phyloP scores from a whole-genome alignment of 2,113 vertebrate species.

The Alectura lathami region DNA sequence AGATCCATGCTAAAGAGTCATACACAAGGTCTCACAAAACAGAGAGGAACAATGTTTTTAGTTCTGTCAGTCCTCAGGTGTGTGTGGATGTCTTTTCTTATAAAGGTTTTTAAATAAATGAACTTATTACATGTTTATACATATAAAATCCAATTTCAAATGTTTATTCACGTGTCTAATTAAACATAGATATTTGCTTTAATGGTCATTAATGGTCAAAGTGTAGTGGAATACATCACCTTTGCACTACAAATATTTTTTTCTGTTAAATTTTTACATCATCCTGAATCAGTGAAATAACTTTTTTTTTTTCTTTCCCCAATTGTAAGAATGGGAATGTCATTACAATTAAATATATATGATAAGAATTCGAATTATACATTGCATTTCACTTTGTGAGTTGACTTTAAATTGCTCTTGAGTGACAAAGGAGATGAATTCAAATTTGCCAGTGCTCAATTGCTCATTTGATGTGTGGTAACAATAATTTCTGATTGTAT shows the following conservation, averaged over 20 bases:
- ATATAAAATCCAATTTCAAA: neutral
- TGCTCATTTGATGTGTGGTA: neutral
- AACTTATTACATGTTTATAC: neutral
- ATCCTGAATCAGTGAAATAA: constrained; percentile 67
- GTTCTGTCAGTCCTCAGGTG: neutral
- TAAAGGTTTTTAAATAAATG: neutral
- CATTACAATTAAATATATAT: neutral
- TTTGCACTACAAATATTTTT: constrained; percentile 47
- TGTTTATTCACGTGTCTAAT: too few species aligned
- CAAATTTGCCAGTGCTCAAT: neutral
- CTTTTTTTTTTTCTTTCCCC: constrained; percentile 59
- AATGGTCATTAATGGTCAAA: neutral
- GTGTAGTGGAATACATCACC: neutral
- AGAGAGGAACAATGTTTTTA: neutral
- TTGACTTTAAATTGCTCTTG: neutral
- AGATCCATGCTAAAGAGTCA: neutral
- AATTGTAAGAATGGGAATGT: constrained; percentile 25
- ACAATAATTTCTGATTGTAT: neutral
- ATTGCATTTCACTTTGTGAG: neutral
- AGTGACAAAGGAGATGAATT: neutral
- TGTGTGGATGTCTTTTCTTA: neutral
- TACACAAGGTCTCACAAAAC: neutral
- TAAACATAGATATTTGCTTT: neutral
- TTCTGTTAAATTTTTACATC: constrained; percentile 57
- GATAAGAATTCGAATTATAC: neutral